Conservation (phyloP, 2,797 vertebrate species). For the Chaunax sp. region DNA sequence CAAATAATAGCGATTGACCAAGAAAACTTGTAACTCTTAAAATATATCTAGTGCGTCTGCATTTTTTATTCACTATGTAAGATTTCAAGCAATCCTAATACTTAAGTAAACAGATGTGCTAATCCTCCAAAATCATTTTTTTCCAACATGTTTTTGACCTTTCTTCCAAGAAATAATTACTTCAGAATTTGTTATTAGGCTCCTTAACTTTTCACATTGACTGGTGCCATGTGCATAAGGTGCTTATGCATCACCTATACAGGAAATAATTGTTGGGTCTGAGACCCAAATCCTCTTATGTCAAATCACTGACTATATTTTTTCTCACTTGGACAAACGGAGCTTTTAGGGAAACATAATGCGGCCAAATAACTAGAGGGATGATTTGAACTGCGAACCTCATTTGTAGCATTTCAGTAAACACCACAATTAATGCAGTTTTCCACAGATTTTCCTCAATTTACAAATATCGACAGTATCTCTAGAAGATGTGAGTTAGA, state of each 20-base stretch:
- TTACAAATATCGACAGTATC: conserved; percentile 68
- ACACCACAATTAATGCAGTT: conserved; percentile 66
- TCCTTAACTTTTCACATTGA: conserved; percentile 24
- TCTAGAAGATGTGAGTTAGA: conserved; percentile 54
- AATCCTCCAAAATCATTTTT: neutral
- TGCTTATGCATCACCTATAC: conserved; percentile 23
- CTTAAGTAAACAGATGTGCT: conserved; percentile 18
- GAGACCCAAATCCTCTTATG: conserved; percentile 13
- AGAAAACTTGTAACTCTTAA: neutral
- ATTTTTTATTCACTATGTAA: neutral
- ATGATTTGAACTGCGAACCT: conserved; percentile 51
- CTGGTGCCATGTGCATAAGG: conserved; percentile 38
- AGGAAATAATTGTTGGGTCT: conserved; percentile 28
- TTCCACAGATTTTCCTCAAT: conserved; percentile 74
- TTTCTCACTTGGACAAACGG: conserved; percentile 14
- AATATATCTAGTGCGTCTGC: too few relatives aligned
- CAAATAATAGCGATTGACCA: neutral
- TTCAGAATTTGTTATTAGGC: conserved; percentile 34
- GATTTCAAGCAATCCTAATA: neutral
- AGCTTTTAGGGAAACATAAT: conserved; percentile 43
- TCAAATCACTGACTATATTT: conserved; percentile 24
- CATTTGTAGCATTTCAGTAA: conserved; percentile 68
- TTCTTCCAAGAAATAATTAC: neutral
- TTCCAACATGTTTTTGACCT: neutral
- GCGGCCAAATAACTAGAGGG: conserved; percentile 28